Percentiles rank a stretch among this genome's conserved stretches.
These are phyloP conservation scores for Forbesichthys papilliferus DNA, from an alignment of 2,113 vertebrate genomes.

Conservation along the genomic window DNA sequence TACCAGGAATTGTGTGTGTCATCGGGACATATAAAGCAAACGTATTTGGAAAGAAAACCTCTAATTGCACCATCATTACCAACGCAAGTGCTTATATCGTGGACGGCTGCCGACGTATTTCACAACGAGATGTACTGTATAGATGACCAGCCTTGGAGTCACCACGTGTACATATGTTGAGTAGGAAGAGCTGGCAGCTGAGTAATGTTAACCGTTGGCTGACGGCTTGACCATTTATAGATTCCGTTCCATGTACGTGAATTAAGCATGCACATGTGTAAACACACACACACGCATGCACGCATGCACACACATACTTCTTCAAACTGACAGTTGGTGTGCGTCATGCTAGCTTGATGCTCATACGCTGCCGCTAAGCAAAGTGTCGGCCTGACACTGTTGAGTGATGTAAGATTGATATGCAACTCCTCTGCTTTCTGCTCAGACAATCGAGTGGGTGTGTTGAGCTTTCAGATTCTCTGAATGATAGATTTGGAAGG, in stretches of 20 bases:
- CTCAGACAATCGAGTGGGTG: constrained; percentile 73
- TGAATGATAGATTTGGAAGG: constrained; percentile 34
- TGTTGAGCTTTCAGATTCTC: constrained; percentile 46
- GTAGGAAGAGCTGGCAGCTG: constrained; percentile 43
- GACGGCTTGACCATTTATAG: not conserved
- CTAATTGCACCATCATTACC: constrained; percentile 30
- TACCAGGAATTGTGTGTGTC: constrained; percentile 19
- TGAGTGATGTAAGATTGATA: constrained; percentile 74
- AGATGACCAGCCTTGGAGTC: constrained; percentile 25
- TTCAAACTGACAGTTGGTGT: constrained; percentile 60
- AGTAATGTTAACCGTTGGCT: constrained; percentile 23
- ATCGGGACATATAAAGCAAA: constrained; percentile 28
- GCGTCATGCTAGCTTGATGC: constrained; percentile 64
- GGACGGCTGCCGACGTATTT: constrained; percentile 17
- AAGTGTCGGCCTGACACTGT: constrained; percentile 62
- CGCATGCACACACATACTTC: constrained; percentile 11
- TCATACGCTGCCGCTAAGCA: constrained; percentile 65
- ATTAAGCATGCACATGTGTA: not conserved
- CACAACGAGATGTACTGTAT: constrained; percentile 5
- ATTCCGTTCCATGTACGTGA: not conserved
- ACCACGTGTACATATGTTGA: constrained; percentile 45
- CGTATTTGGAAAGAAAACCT: constrained; percentile 16
- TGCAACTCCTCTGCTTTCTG: constrained; percentile 66
- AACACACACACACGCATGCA: constrained; percentile 6
- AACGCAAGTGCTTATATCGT: constrained; percentile 15